Evolutionary conservation across 2,797 vertebrate genomes (phyloP), one percentile per base, ranked within the genome.

Genomic region (Sparus aurata): DNA sequence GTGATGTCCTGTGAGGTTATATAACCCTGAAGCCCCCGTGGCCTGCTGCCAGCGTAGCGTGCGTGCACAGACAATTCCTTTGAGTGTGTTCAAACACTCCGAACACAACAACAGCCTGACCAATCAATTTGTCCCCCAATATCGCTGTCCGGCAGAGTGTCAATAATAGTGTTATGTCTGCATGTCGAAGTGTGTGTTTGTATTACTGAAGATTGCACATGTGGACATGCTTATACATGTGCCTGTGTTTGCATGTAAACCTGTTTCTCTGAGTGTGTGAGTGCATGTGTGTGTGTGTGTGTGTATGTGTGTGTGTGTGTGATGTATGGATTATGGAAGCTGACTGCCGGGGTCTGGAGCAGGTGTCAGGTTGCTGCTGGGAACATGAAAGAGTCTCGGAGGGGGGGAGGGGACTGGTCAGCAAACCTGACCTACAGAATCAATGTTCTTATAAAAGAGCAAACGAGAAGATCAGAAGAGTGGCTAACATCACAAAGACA

Each of bases 361-460:
- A 87, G 85, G 83, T 93, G 93, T 94, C 92, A 92, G 94, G 80
- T 88, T 90, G 80, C 93, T 90, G 92, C 91, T 92, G 94, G 86
- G 91, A 92, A 91, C 92, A 94, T 95, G 93, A 95, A 95, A 95
- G 93, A 75, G 73, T 90, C 87, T 92, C 88, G 27, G 55, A 79
- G 79, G 87, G 77, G 77, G 86, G 70, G 74, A 65, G 73, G 75
- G 77, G 79, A 76, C 84, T 59, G 90, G 89, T 86, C 86, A 85
- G 84, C 38, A 81, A 77, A 89, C 83, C 79, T 90, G 93, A 92
- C 93, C 91, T 93, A 89, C 87, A 90, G 82, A 94, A 95, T 94
- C 93, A 93, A 94, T 95, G 93, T 93, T 68, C 85, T 89, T 87
- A 91, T 91, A 91, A 94, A 94, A 94, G 93, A 94, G 90, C 89